These are phyloP conservation scores for Phanerotoma sp. DNA, from an alignment of 2,888 invertebrate species.

Conservation along the genomic window DNA sequence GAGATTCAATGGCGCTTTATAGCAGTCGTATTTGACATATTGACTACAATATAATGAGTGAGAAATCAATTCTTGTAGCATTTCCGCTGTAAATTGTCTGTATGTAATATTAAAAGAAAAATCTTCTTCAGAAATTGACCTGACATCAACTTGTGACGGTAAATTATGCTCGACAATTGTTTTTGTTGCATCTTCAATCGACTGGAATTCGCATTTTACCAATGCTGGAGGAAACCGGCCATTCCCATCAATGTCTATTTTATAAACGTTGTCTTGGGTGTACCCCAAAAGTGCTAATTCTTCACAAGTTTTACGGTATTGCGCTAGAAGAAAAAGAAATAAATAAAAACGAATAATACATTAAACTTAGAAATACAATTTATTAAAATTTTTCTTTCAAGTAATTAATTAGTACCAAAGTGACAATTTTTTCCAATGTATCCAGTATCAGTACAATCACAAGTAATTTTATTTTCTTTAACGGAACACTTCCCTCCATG, in stretches of 20 bases:
- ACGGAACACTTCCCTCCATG: conserved; percentile 91
- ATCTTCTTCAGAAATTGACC: conserved; percentile 75
- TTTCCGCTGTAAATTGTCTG: conserved; percentile 85
- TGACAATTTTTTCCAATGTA: conserved; percentile 94
- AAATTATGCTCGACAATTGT: conserved; percentile 89
- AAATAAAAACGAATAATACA: no score
- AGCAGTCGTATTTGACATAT: conserved; percentile 87
- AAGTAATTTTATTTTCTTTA: conserved; percentile 81
- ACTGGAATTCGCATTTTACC: conserved; percentile 90
- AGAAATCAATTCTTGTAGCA: conserved; percentile 87
- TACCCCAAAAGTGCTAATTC: conserved; percentile 86
- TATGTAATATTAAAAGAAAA: conserved; percentile 86
- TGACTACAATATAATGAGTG: conserved; percentile 89
- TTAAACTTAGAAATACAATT: no score
- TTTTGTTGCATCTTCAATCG: conserved; percentile 80
- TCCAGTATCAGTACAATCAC: conserved; percentile 87
- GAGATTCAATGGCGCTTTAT: conserved; percentile 81
- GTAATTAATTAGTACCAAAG: conserved; percentile 61
- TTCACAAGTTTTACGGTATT: conserved; percentile 89
- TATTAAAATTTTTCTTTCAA: neutral
- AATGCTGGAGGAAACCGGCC: conserved; percentile 89
- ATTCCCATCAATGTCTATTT: conserved; percentile 92
- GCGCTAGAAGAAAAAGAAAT: conserved; percentile 65
- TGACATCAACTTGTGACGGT: conserved; percentile 86
- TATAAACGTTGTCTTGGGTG: conserved; percentile 86